Percentiles rank a stretch among this genome's conserved stretches.
These are phyloP conservation scores for Sminthopsis crassicaudata DNA, from an alignment of 2,113 vertebrate genomes.

Conservation along the genomic window DNA sequence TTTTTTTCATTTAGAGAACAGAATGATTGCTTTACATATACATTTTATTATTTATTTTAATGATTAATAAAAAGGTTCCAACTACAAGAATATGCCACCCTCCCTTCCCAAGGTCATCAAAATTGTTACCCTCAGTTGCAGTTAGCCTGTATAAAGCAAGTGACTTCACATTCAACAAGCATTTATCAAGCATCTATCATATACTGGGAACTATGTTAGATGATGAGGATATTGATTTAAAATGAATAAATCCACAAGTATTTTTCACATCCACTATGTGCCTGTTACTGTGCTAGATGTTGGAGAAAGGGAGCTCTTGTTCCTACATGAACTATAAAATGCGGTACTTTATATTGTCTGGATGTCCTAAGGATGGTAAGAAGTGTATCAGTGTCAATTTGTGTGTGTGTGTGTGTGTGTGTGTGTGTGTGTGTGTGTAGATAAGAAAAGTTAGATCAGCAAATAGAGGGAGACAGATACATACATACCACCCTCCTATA, in stretches of 20 bases:
- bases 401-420: too few relatives aligned
- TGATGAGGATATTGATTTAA: background rate
- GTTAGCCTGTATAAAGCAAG: background rate
- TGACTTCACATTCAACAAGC: background rate
- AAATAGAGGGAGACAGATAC: background rate
- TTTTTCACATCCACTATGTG: background rate
- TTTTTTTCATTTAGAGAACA: conserved; percentile 2
- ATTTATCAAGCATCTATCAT: background rate
- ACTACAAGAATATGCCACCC: background rate
- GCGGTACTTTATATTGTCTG: too few relatives aligned
- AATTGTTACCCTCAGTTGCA: background rate
- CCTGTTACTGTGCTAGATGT: background rate
- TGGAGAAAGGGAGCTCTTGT: background rate
- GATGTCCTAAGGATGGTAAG: background rate
- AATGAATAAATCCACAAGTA: background rate
- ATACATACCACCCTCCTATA: background rate
- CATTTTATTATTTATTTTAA: conserved; percentile 1
- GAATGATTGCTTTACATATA: background rate
- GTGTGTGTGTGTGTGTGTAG: too few relatives aligned
- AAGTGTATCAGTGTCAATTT: background rate
- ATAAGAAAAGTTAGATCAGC: background rate
- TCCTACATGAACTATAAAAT: background rate
- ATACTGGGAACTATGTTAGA: background rate
- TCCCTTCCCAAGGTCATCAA: background rate
- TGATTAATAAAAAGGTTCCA: conserved; percentile 3